Percentiles rank a stretch among this genome's conserved stretches.
Evolutionary conservation across 1,140 invertebrate genomes (phyloP).

Genomic region (Drosophila azteca): DNA sequence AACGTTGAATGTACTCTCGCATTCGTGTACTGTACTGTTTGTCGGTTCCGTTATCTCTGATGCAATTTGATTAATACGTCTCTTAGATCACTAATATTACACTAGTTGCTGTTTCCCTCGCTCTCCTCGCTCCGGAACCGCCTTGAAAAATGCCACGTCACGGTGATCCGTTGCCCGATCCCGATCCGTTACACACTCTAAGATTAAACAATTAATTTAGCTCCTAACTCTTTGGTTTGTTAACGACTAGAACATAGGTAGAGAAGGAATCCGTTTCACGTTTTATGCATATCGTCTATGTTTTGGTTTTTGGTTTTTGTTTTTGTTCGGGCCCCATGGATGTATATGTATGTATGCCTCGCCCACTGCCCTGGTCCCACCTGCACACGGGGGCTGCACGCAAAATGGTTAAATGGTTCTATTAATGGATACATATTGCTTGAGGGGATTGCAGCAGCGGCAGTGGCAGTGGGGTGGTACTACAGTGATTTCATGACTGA

Average conservation of each 20-base stretch:
- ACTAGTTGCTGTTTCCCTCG: constrained; percentile 73
- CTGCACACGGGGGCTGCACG: constrained; percentile 14
- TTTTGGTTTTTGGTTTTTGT: background rate
- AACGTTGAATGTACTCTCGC: no score
- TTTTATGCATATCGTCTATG: constrained; percentile 54
- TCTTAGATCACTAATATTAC: constrained; percentile 74
- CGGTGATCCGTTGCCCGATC: no score
- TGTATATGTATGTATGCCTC: no score
- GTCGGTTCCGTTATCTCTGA: constrained; percentile 47
- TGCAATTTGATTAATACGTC: constrained; percentile 79
- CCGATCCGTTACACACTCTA: constrained; percentile 32
- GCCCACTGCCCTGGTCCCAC: constrained; percentile 2
- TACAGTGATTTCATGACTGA: background rate
- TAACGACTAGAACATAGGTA: constrained; percentile 77
- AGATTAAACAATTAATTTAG: constrained; percentile 50
- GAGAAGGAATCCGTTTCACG: constrained; percentile 74
- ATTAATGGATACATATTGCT: constrained; percentile 75
- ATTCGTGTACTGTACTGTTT: background rate
- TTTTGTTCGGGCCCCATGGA: background rate
- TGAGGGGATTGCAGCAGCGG: constrained; percentile 59
- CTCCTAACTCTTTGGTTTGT: constrained; percentile 65
- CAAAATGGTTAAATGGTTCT: constrained; percentile 62
- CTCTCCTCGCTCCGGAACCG: constrained; percentile 31
- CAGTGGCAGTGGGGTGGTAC: background rate
- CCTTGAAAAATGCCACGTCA: background rate